Percentiles rank a stretch among this genome's conserved stretches.
phyloP scores from a whole-genome alignment of 2,113 vertebrate species.

The Cavia aperea region DNA sequence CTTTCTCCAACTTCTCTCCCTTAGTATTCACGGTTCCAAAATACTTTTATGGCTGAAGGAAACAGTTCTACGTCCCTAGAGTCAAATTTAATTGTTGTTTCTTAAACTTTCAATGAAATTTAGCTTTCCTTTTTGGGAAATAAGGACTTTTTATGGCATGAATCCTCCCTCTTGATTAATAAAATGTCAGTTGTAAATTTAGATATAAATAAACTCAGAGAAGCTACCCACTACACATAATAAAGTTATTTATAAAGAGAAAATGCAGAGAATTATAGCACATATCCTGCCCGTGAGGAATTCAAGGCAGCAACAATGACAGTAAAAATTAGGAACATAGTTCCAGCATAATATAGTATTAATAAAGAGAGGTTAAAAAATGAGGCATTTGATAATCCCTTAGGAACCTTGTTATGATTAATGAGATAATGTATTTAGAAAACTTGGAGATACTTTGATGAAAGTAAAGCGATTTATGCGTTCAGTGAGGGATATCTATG shows the following conservation, averaged over 20 bases:
- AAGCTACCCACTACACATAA: neutral
- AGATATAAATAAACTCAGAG: constrained; percentile 45
- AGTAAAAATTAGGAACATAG: neutral
- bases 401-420: neutral
- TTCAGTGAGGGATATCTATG: neutral
- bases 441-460: neutral
- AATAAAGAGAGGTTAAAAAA: neutral
- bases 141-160: constrained; percentile 23
- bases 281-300: neutral
- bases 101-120: constrained; percentile 44
- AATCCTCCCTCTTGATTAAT: constrained; percentile 20
- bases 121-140: constrained; percentile 49
- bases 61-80: constrained; percentile 11
- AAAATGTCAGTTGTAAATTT: constrained; percentile 42
- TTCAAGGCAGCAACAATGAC: neutral
- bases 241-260: constrained; percentile 30
- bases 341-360: neutral
- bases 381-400: neutral
- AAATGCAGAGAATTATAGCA: constrained; percentile 25
- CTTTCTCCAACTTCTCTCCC: constrained; percentile 6
- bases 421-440: neutral
- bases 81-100: constrained; percentile 49
- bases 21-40: neutral
- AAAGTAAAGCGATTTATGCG: neutral
- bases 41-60: constrained; percentile 44